Evolutionary conservation across 2,113 vertebrate genomes (phyloP).

Genomic region (Caranx melampygus): DNA sequence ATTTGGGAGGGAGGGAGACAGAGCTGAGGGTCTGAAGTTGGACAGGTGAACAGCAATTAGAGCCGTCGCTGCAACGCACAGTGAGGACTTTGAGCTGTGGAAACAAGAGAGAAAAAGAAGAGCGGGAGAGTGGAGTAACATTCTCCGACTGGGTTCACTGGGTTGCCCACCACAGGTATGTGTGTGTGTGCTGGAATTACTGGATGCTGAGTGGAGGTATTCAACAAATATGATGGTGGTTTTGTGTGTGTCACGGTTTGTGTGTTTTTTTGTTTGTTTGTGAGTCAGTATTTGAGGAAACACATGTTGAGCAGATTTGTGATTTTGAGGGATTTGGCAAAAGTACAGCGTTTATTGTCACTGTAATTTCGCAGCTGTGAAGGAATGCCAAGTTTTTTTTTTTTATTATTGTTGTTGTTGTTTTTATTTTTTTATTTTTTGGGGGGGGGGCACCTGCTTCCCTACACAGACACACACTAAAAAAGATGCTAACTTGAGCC

Average conservation of each 20-base stretch:
- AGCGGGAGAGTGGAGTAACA: conserved; percentile 46
- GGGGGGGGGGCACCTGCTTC: background rate
- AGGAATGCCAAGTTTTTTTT: conserved; percentile 13
- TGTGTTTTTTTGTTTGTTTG: conserved; percentile 15
- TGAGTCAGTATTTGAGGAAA: conserved; percentile 29
- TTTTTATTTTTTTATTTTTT: background rate
- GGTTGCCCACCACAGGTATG: conserved; percentile 69
- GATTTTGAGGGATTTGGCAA: conserved; percentile 31
- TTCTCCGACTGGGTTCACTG: conserved; percentile 44
- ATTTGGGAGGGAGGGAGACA: conserved; percentile 1
- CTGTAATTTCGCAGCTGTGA: conserved; percentile 36
- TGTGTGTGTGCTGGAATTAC: conserved; percentile 32
- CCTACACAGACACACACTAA: conserved; percentile 5
- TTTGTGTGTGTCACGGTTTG: conserved; percentile 6
- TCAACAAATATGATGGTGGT: background rate
- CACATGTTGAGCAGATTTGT: conserved; percentile 20
- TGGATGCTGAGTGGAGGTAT: conserved; percentile 41
- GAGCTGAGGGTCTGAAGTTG: conserved; percentile 60
- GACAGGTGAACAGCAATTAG: conserved; percentile 71
- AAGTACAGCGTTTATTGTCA: conserved; percentile 5
- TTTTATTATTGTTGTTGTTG: conserved; percentile 3
- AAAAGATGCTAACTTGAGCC: background rate
- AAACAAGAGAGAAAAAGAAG: conserved; percentile 41
- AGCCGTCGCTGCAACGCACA: conserved; percentile 20
- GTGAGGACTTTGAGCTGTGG: conserved; percentile 40